These are phyloP conservation scores for Coregonus sp. DNA, from an alignment of 2,797 vertebrate genomes.

Conservation along the genomic window DNA sequence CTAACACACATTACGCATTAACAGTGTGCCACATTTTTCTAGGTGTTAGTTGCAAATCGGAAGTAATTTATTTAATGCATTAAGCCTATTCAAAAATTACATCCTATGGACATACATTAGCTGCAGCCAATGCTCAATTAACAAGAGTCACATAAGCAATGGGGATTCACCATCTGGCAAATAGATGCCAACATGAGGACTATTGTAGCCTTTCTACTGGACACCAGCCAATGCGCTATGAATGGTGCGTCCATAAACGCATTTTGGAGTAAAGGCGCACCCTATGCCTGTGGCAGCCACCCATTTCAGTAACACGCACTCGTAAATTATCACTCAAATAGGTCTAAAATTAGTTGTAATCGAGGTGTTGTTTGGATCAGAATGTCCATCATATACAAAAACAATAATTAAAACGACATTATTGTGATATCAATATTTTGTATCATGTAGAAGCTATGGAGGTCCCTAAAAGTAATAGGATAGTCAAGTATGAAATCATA, in stretches of 20 bases:
- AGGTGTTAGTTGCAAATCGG: neutral
- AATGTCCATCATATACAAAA: neutral
- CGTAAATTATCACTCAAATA: slow-evolving; percentile 6
- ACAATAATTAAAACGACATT: neutral
- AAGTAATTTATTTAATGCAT: neutral
- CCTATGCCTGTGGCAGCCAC: neutral
- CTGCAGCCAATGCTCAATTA: neutral
- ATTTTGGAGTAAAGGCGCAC: slow-evolving; percentile 1
- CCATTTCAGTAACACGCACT: neutral
- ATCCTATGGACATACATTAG: neutral
- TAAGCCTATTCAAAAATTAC: neutral
- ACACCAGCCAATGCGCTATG: slow-evolving; percentile 47
- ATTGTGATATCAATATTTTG: neutral
- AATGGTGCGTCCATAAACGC: slow-evolving; percentile 51
- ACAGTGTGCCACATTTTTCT: neutral
- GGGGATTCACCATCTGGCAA: slow-evolving; percentile 72
- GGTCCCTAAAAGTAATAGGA: neutral
- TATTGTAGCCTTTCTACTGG: slow-evolving; percentile 18
- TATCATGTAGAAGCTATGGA: neutral
- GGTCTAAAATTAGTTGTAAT: neutral
- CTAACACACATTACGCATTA: neutral
- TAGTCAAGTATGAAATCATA: neutral
- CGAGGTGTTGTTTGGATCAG: neutral
- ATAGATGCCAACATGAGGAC: slow-evolving; percentile 67
- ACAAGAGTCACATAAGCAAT: slow-evolving; percentile 65